Base-by-base conservation (phyloP, 2,797 vertebrate genomes). In the Alectoris magna region DNA sequence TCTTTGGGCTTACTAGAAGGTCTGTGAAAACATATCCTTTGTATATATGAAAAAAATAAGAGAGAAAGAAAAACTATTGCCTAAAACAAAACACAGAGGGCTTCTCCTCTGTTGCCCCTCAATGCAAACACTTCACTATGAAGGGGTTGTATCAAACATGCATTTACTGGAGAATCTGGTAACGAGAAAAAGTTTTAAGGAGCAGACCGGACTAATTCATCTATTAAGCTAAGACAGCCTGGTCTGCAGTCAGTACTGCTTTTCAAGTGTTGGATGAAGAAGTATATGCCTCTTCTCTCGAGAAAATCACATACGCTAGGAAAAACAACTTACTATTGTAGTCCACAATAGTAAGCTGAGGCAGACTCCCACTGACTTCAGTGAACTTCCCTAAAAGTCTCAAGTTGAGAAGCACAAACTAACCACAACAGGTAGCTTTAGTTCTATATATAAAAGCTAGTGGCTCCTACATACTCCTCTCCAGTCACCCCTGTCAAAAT, bases 1-100 rank as follows among this genome's bases (percentile, higher is more conserved):
- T 87, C 92, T 23, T 56, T 70, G 24, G 72, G 22, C 72, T 92
- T 86, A 92, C 86, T 92, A 90, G 92, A 92, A 92, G 23, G 67
- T 76, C 90, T 92, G 63, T 92, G 75, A 82, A 92, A 93, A 93
- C 14, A 85, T 14, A 87, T 59, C 60, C 27, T 60, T 78, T 63
- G 51, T n/a, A 76, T 41, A 34, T 11, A 82, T 6, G 39, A 38
- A 63, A 77, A 80, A 80, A 82, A 44, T 29, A 74, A 34, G 44
- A 76, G 14, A 44, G 43, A 88, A 86, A 84, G 29, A 81, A 71
- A 83, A 91, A 34, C 14, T 55, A 39, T 34, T 73, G 73, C 66
- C 43, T 92, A 44, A 92, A 93, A 48, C 60, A 77, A 92, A 83
- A 72, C 10, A 68, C 19, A 88, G 53, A 67, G 29, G 48, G 27